Evolutionary conservation across 2,888 invertebrate species (phyloP).

Genomic region (Dioctria rufipes): DNA sequence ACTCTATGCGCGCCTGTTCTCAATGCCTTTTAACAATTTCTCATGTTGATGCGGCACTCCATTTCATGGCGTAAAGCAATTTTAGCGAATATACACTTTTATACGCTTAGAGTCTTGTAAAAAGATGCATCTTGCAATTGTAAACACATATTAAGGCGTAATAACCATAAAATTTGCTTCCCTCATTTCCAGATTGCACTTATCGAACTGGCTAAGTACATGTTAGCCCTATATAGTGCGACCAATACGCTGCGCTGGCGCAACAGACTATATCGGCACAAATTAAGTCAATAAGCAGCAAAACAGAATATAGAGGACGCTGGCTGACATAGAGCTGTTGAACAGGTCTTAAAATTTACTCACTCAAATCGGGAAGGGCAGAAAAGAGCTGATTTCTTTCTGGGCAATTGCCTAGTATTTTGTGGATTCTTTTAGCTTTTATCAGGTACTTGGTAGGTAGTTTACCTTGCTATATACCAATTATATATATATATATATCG

Average conservation of each 20-base stretch:
- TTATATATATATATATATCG: neutral
- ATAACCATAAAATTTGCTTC: slow-evolving; percentile 62
- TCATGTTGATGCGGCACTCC: slow-evolving; percentile 2
- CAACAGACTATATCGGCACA: slow-evolving; percentile 26
- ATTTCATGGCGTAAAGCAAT: slow-evolving; percentile 3
- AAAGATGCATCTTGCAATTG: slow-evolving; percentile 56
- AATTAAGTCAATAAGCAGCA: slow-evolving; percentile 57
- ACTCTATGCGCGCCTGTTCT: neutral
- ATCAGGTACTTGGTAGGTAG: slow-evolving; percentile 22
- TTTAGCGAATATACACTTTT: neutral
- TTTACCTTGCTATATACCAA: slow-evolving; percentile 5
- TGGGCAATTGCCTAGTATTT: neutral
- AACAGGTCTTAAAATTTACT: neutral
- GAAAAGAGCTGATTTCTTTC: neutral
- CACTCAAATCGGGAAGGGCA: neutral
- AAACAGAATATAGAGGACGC: slow-evolving; percentile 12
- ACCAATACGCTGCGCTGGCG: neutral
- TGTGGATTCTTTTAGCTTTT: neutral
- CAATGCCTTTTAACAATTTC: slow-evolving; percentile 42
- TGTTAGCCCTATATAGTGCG: slow-evolving; percentile 1
- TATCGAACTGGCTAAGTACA: slow-evolving; percentile 36
- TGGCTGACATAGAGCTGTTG: slow-evolving; percentile 1
- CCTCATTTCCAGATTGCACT: slow-evolving; percentile 59
- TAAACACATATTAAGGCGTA: slow-evolving; percentile 62
- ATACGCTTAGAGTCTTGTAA: slow-evolving; percentile 1